Percentiles rank a stretch among this genome's conserved stretches.
Conservation (phyloP, 1,140 invertebrate genomes). For the Ceratoteleas bidentatus region DNA sequence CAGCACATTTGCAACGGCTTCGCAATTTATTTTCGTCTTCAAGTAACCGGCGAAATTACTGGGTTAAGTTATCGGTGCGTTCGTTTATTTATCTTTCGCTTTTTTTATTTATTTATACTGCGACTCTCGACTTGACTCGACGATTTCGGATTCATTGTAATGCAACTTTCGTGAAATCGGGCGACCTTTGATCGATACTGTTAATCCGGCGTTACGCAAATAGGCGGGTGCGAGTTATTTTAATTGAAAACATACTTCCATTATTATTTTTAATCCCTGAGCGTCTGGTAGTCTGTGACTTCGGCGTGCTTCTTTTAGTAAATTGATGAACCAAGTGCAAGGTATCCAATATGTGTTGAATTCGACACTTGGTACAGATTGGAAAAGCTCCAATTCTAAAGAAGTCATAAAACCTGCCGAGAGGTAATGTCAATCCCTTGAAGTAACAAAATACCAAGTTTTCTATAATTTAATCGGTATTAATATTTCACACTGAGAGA, state of each 20-base stretch:
- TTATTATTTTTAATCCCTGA: conserved; percentile 85
- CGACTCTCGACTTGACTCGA: too few relatives aligned
- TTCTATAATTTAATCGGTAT: conserved; percentile 58
- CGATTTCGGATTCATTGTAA: too few relatives aligned
- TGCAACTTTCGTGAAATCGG: too few relatives aligned
- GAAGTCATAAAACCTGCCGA: conserved; percentile 84
- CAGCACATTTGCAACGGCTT: too few relatives aligned
- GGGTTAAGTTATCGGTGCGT: too few relatives aligned
- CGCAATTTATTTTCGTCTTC: too few relatives aligned
- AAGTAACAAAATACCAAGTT: conserved; percentile 62
- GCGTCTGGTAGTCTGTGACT: conserved; percentile 82
- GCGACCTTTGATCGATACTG: not conserved
- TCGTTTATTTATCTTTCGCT: too few relatives aligned
- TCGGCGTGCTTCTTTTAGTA: conserved; percentile 83
- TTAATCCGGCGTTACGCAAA: not conserved
- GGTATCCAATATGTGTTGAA: conserved; percentile 88
- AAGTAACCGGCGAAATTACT: too few relatives aligned
- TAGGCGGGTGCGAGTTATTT: conserved; percentile 12
- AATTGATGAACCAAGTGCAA: conserved; percentile 85
- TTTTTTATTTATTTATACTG: too few relatives aligned
- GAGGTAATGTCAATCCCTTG: conserved; percentile 62
- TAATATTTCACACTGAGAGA: conserved; percentile 54
- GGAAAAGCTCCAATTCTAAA: conserved; percentile 83
- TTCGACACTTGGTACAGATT: conserved; percentile 84
- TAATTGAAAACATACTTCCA: conserved; percentile 81